Evolutionary conservation across 1,140 invertebrate species (phyloP), one percentile per base, ranked within the genome.

Genomic region (Saxidomus purpurata): DNA sequence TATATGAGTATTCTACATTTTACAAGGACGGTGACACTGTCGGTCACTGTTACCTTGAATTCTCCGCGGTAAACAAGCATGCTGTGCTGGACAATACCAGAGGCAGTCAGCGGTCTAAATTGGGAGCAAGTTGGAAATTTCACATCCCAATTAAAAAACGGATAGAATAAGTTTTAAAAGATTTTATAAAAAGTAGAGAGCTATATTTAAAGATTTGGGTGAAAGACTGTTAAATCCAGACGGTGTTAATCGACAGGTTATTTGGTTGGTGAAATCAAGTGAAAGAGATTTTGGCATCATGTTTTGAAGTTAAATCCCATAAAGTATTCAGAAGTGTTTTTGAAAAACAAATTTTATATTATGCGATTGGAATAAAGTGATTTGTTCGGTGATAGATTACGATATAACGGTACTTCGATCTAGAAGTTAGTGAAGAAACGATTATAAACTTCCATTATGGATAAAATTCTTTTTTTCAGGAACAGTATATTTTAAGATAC

Each of bases 31-130:
- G 22, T 71, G 1, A 38, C 67, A 38, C 28, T n/a, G 19, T 19
- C 22, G 67, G 67, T 71, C 67, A 71, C 1, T 71, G 34, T 71
- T 71, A 40, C 34, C 67, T 38, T 71, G 67, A 71, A 71, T 9
- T 17, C 34, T 40, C 28, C 22, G 31, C 28, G 17, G n/a, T 40
- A 71, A 71, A 71, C 67, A 71, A 9, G 67, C 67, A 71, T 71
- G 67, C 67, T 71, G 67, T 36, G 67, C 15, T 0, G 34, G 1
- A 71, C 22, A 71, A 71, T 19, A 34, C 15, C 15, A 19, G n/a
- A n/a, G n/a, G 34, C 28, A 71, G 11, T 71, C 34, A 71, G 4
- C 25, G 36, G 67, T 17, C 36, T 3, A 71, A 71, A 71, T 71
- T 19, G 34, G 36, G 67, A 71, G 34, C 67, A 71, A 71, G 9